phyloP scores from a whole-genome alignment of 2,888 invertebrate genomes.

The Leucophenga montana region DNA sequence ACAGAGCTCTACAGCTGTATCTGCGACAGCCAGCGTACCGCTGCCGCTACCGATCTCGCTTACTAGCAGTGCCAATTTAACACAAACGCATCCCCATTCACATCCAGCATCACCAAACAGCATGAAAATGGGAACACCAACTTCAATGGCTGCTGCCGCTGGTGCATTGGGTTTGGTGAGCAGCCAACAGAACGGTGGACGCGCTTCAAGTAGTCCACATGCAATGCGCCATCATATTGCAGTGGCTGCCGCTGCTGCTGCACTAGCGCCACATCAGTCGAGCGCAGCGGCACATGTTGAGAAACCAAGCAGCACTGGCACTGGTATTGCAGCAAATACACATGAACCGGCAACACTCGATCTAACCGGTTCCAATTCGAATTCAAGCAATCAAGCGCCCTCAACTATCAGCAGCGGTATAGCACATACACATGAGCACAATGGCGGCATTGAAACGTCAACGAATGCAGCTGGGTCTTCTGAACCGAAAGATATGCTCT shows the following conservation, averaged over 20 bases:
- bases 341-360: conserved; percentile 71
- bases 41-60: conserved; percentile 47
- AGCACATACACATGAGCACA: conserved; percentile 60
- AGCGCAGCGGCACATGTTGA: conserved; percentile 40
- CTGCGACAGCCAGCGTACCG: background rate
- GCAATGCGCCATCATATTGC: conserved; percentile 64
- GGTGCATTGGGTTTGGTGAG: conserved; percentile 15
- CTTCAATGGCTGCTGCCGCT: conserved; percentile 48
- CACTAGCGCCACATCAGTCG: conserved; percentile 52
- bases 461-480: conserved; percentile 47
- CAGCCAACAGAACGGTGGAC: conserved; percentile 62
- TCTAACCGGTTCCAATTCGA: conserved; percentile 71
- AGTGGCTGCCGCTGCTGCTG: conserved; percentile 55
- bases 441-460: conserved; percentile 66
- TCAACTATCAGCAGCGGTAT: conserved; percentile 60
- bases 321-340: conserved; percentile 44
- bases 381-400: conserved; percentile 68
- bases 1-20: conserved; percentile 39
- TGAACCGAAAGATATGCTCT: conserved; percentile 54
- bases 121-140: conserved; percentile 59
- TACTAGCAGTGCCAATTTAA: conserved; percentile 30
- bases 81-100: conserved; percentile 41
- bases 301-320: conserved; percentile 46
- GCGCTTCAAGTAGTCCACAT: conserved; percentile 67
- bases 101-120: conserved; percentile 58